These are phyloP conservation scores for Coccyzus lansbergi DNA, from an alignment of 2,797 vertebrate genomes.

Conservation along the genomic window DNA sequence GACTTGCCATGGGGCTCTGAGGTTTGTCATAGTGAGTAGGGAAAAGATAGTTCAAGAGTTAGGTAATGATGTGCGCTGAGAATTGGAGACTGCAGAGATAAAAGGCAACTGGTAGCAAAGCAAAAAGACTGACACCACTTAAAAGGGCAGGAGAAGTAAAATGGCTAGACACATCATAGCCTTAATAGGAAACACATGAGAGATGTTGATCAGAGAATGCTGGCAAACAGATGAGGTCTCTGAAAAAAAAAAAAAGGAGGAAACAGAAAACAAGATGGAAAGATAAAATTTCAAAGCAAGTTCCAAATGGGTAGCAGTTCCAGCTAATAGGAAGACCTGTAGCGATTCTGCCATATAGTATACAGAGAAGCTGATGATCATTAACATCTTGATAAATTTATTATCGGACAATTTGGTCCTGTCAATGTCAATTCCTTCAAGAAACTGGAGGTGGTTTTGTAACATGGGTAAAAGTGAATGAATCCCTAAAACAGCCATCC, in stretches of 20 bases:
- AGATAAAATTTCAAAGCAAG: slow-evolving; percentile 82
- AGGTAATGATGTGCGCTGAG: slow-evolving; percentile 60
- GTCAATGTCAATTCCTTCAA: slow-evolving; percentile 39
- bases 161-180: slow-evolving; percentile 62
- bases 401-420: slow-evolving; percentile 47
- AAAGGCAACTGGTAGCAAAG: slow-evolving; percentile 68
- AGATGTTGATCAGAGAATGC: slow-evolving; percentile 62
- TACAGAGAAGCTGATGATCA: slow-evolving; percentile 53
- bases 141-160: slow-evolving; percentile 57
- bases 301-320: slow-evolving; percentile 65
- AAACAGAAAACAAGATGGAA: slow-evolving; percentile 78
- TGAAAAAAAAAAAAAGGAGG: slow-evolving; percentile 58
- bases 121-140: slow-evolving; percentile 67
- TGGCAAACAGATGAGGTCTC: slow-evolving; percentile 73
- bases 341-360: slow-evolving; percentile 20
- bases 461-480: background rate
- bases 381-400: slow-evolving; percentile 70
- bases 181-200: slow-evolving; percentile 74
- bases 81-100: slow-evolving; percentile 61
- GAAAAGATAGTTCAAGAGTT: slow-evolving; percentile 48
- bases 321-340: slow-evolving; percentile 53
- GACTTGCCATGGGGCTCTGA: background rate
- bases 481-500: background rate
- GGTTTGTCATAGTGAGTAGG: slow-evolving; percentile 17
- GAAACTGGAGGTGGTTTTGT: background rate